phyloP scores from a whole-genome alignment of 2,797 vertebrate genomes.

The Phrynocephalus vlangalii region DNA sequence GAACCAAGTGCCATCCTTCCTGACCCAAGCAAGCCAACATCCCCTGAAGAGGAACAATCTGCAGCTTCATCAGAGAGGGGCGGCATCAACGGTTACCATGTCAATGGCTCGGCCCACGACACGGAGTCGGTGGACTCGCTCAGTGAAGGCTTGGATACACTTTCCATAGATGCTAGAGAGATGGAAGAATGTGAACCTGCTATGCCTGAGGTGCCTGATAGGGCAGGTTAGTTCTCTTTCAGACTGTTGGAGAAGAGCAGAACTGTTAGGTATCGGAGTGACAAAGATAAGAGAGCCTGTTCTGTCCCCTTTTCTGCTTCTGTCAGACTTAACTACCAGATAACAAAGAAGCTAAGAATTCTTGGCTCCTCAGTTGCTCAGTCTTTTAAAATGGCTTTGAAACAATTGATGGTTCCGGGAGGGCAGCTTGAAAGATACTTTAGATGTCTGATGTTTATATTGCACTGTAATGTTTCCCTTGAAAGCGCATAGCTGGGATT shows the following conservation, averaged over 20 bases:
- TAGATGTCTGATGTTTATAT: neutral
- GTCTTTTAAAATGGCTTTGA: neutral
- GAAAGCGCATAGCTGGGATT: neutral
- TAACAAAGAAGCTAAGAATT: neutral
- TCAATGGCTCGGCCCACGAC: constrained; percentile 89
- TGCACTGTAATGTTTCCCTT: neutral
- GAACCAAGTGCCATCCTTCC: constrained; percentile 65
- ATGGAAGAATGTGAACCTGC: constrained; percentile 85
- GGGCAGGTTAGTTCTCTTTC: constrained; percentile 75
- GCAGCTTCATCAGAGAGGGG: constrained; percentile 74
- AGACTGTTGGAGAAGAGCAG: neutral
- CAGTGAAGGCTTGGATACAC: constrained; percentile 92
- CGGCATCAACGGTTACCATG: constrained; percentile 89
- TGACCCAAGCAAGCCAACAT: constrained; percentile 63
- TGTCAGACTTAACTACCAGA: neutral
- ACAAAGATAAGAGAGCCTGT: neutral
- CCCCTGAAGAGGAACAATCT: constrained; percentile 75
- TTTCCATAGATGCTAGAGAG: constrained; percentile 89
- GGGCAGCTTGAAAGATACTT: neutral
- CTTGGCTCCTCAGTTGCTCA: neutral
- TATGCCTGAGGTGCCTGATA: constrained; percentile 72
- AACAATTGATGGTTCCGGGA: neutral
- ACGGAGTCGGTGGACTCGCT: constrained; percentile 91
- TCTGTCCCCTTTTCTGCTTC: neutral
- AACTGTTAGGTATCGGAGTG: neutral